Evolutionary conservation across 2,888 invertebrate species (phyloP).

Genomic region (Micoletzkya japonica): DNA sequence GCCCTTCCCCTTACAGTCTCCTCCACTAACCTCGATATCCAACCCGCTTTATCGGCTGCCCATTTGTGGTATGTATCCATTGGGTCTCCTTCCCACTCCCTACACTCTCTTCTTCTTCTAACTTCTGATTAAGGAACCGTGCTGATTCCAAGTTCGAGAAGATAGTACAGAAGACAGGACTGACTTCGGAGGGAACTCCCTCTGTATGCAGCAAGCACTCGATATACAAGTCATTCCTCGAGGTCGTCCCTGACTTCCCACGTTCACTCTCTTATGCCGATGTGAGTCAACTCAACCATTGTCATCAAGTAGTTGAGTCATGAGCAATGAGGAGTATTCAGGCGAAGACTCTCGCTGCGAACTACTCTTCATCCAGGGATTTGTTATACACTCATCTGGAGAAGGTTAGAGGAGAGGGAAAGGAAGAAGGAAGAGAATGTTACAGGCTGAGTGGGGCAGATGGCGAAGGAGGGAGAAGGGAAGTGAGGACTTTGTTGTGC

Average conservation of each 20-base stretch:
- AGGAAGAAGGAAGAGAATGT: not conserved
- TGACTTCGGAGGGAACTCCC: not conserved
- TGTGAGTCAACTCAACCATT: not conserved
- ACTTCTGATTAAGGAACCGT: conserved; percentile 8
- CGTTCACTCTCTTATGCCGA: conserved; percentile 2
- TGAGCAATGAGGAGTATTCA: not conserved
- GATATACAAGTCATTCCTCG: conserved; percentile 6
- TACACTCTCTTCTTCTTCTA: not conserved
- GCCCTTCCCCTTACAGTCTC: conserved; percentile 5
- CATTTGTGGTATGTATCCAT: conserved; percentile 14
- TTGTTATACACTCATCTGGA: conserved; percentile 2
- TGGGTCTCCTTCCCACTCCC: not conserved
- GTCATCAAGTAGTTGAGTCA: not conserved
- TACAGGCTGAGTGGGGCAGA: conserved; percentile 10
- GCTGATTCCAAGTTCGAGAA: conserved; percentile 18
- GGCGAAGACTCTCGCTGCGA: conserved; percentile 12
- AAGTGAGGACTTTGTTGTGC: conserved; percentile 8
- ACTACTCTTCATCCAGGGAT: not conserved
- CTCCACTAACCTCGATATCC: not conserved
- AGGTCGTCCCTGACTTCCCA: not conserved
- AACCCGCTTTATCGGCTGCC: not conserved
- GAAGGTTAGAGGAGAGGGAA: conserved; percentile 2
- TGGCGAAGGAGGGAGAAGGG: not conserved
- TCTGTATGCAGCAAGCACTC: conserved; percentile 12
- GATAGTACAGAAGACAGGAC: not conserved